Evolutionary conservation across 2,113 vertebrate genomes (phyloP).

Genomic region (Leucopsar rothschildi): DNA sequence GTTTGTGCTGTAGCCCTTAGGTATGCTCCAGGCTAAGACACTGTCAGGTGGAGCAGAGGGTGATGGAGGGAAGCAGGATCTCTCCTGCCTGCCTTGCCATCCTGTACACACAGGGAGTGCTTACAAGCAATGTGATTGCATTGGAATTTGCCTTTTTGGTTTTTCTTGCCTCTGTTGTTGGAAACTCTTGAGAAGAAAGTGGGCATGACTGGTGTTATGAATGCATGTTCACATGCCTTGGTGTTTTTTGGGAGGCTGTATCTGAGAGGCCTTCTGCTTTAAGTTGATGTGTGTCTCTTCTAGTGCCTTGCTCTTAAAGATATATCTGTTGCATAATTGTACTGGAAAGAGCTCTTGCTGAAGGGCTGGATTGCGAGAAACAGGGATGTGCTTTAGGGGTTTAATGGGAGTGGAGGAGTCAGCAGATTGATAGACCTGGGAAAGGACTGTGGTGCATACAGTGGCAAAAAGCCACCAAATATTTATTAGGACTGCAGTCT

Average conservation of each 20-base stretch:
- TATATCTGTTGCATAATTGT: not conserved
- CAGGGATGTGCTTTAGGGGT: not conserved
- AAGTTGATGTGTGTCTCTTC: not conserved
- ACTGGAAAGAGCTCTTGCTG: not conserved
- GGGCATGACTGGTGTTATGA: not conserved
- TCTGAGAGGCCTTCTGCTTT: not conserved
- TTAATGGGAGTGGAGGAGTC: not conserved
- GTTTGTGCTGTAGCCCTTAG: slow-evolving; percentile 14
- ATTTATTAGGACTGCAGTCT: not conserved
- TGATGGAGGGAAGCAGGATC: not conserved
- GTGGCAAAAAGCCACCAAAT: not conserved
- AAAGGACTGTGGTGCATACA: not conserved
- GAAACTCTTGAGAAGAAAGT: not conserved
- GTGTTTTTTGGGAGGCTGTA: not conserved
- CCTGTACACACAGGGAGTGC: not conserved
- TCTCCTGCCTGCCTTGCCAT: not conserved
- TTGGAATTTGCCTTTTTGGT: not conserved
- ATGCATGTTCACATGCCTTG: not conserved
- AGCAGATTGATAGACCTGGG: not conserved
- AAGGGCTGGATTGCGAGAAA: not conserved
- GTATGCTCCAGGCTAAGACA: slow-evolving; percentile 34
- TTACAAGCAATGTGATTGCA: not conserved
- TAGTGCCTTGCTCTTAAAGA: not conserved
- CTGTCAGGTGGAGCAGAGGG: not conserved
- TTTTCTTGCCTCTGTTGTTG: not conserved